These are phyloP conservation scores for Andrena cerasifolii DNA, from an alignment of 1,140 invertebrate genomes.

Conservation along the genomic window DNA sequence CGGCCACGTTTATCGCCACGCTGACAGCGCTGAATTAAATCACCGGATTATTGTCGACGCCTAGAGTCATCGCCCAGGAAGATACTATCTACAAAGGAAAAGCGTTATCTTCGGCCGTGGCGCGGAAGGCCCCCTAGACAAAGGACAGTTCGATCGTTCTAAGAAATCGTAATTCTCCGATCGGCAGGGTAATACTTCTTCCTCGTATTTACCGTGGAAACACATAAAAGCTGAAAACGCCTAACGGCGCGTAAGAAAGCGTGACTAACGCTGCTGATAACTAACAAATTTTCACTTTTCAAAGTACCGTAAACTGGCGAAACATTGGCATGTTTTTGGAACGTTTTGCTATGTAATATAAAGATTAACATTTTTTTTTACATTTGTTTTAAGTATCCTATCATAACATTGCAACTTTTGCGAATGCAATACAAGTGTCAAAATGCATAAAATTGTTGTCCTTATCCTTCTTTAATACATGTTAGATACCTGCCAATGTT, in stretches of 20 bases:
- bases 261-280: not conserved
- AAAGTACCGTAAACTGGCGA: not conserved
- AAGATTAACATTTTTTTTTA: too few relatives aligned
- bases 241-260: not conserved
- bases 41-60: not conserved
- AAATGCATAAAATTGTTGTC: too few relatives aligned
- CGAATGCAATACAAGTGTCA: too few relatives aligned
- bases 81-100: not conserved
- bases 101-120: conserved; percentile 14
- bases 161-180: not conserved
- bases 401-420: too few relatives aligned
- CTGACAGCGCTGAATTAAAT: not conserved
- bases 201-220: too few relatives aligned
- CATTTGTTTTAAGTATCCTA: too few relatives aligned
- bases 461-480: too few relatives aligned
- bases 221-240: too few relatives aligned
- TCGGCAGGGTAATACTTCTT: not conserved
- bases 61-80: not conserved
- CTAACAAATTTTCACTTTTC: not conserved
- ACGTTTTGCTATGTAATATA: too few relatives aligned
- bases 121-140: not conserved
- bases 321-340: too few relatives aligned
- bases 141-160: too few relatives aligned
- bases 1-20: not conserved
- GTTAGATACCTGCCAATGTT: too few relatives aligned